Evolutionary conservation across 2,888 invertebrate species (phyloP), one percentile per base, ranked within the genome.

Genomic region (Neoaliturus tenellus): DNA sequence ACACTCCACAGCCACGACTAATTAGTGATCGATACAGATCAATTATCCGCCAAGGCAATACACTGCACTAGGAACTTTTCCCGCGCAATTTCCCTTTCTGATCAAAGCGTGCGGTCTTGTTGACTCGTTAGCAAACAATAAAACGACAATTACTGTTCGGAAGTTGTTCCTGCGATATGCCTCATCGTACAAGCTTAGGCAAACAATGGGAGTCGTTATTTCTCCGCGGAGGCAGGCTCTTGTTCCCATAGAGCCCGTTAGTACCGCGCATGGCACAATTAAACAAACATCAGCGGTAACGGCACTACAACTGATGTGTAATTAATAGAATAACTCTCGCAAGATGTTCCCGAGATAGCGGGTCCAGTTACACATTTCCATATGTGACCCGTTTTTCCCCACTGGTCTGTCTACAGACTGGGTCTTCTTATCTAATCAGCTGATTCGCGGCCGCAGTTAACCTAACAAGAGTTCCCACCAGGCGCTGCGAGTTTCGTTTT

Each of bases 51-150:
- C 8, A 8, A 48, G 48, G 5, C 48, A 14, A 48, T 17, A 17
- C 23, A 23, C 12, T n/a, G 48, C 14, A 55, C 55, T 23, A 23
- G 44, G 17, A 17, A 5, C 39, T 12, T 48, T 31, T 62, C 62
- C 28, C 62, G 62, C 31, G 62, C 2, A 28, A 62, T 31, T 62
- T 28, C 31, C 28, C 25, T 31, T 55, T 51, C 51, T 23, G 23
- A 62, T 62, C 62, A 31, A 31, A 58, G 20, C 48, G 8, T n/a
- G n/a, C 39, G 5, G 17, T 55, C 23, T 8, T 31, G 62, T 31
- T 14, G 31, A 62, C 62, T 62, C 62, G 62, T 62, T 62, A 62
- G 62, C 62, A 62, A 62, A 62, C 62, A 62, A 62, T 62, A 62
- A 62, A 62, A 62, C 62, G 0, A 62, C 28, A 14, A 31, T 23